Evolutionary conservation across 2,113 vertebrate species (phyloP).

Genomic region (Peucedramus taeniatus): DNA sequence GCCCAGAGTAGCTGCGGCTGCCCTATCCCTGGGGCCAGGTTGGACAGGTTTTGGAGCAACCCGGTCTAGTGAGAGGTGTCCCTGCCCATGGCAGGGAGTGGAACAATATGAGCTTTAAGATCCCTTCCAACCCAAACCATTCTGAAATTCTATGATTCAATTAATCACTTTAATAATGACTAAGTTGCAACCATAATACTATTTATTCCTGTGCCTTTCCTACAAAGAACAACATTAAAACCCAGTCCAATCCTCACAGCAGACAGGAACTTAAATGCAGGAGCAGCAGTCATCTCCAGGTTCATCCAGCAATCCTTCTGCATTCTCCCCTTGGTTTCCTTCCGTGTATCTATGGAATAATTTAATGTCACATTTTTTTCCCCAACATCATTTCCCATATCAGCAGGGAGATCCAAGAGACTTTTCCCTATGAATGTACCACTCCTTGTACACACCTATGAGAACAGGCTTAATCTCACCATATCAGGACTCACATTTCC

Average conservation of each 20-base stretch:
- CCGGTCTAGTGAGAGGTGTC: neutral
- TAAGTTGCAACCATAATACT: neutral
- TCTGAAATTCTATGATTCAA: neutral
- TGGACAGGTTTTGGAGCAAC: neutral
- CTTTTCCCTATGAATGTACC: neutral
- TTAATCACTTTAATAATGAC: neutral
- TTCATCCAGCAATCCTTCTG: neutral
- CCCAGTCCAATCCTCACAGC: neutral
- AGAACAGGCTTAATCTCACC: neutral
- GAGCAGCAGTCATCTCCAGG: neutral
- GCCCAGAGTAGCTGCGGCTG: neutral
- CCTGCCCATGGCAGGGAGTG: neutral
- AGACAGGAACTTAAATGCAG: neutral
- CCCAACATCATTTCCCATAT: neutral
- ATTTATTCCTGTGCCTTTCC: neutral
- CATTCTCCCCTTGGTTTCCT: neutral
- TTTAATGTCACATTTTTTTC: accelerated
- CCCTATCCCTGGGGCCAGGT: neutral
- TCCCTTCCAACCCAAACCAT: neutral
- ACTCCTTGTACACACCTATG: neutral
- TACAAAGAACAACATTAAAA: neutral
- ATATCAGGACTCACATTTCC: neutral
- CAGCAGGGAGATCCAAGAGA: neutral
- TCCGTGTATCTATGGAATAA: neutral
- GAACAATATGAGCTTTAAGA: neutral